Conservation (phyloP, 2,113 vertebrate species). For the Piprites chloris region DNA sequence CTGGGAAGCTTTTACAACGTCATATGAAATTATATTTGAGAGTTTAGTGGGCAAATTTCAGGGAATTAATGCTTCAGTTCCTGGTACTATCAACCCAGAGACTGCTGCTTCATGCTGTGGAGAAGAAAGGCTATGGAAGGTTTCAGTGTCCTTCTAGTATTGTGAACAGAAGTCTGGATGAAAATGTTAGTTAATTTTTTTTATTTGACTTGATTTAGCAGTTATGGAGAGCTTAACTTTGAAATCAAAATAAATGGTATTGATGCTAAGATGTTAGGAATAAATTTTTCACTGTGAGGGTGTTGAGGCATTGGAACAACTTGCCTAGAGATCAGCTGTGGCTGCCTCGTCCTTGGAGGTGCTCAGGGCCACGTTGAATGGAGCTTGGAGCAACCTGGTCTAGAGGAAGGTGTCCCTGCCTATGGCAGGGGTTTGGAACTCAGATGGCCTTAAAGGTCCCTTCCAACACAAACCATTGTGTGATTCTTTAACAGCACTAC, state of each 20-base stretch:
- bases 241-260: not conserved
- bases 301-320: not conserved
- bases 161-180: not conserved
- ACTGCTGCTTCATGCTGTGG: not conserved
- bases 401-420: not conserved
- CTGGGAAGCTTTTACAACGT: not conserved
- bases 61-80: not conserved
- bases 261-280: not conserved
- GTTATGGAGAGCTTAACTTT: not conserved
- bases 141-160: not conserved
- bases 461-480: not conserved
- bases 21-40: rapidly evolving
- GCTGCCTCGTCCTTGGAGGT: not conserved
- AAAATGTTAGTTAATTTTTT: not conserved
- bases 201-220: not conserved
- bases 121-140: not conserved
- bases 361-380: not conserved
- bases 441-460: not conserved
- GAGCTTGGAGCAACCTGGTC: not conserved
- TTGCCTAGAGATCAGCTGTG: not conserved
- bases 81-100: not conserved
- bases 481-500: not conserved
- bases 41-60: not conserved
- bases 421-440: not conserved
- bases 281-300: not conserved